A percentile compares a stretch with the other conserved stretches of the same genome.
Conservation (phyloP, 2,113 vertebrate species). For the Mormyrus lacerda region DNA sequence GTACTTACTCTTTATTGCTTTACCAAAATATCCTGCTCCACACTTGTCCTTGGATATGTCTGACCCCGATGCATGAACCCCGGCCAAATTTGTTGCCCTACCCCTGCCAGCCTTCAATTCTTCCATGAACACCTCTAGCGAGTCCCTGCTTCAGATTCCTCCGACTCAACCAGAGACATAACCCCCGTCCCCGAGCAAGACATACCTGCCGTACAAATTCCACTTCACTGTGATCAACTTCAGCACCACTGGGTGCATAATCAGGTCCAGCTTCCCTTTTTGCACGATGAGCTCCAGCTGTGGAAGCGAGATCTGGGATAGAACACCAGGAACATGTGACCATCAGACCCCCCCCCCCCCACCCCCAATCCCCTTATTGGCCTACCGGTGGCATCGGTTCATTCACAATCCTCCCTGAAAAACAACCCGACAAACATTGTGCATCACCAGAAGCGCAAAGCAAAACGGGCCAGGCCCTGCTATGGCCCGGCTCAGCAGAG, state of each 20-base stretch:
- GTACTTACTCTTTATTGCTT: neutral
- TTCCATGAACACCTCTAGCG: neutral
- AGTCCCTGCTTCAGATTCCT: neutral
- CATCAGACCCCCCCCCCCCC: too few species aligned
- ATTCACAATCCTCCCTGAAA: constrained; percentile 28
- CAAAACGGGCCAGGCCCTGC: neutral
- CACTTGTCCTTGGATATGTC: neutral
- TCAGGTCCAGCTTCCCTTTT: constrained; percentile 51
- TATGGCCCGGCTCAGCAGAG: neutral
- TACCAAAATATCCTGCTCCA: neutral
- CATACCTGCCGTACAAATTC: constrained; percentile 57
- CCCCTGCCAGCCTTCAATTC: neutral
- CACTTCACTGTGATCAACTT: constrained; percentile 61
- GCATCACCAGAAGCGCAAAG: neutral
- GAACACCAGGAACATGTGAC: neutral
- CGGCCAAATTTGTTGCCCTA: neutral
- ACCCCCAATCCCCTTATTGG: neutral
- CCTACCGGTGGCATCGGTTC: constrained; percentile 51
- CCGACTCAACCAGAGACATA: neutral
- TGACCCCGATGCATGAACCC: neutral
- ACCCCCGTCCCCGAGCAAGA: neutral
- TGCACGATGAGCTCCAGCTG: constrained; percentile 56
- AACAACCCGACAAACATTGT: neutral
- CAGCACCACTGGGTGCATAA: constrained; percentile 58
- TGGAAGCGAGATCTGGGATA: neutral